These are phyloP conservation scores for Telmatherina bonti DNA, from an alignment of 2,797 vertebrate species.

Conservation along the genomic window DNA sequence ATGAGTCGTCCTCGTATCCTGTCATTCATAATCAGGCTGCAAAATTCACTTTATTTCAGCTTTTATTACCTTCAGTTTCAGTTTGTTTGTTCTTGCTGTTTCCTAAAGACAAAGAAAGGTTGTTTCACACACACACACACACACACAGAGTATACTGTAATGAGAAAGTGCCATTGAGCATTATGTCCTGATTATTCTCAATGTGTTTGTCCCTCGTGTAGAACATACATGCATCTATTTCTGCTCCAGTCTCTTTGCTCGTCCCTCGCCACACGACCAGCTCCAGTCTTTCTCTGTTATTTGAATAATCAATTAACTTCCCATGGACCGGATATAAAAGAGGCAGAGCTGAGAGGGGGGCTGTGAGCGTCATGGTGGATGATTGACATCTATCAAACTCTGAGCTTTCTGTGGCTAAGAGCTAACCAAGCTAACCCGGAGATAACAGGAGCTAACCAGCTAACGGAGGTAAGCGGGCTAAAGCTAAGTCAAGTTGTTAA, in stretches of 20 bases:
- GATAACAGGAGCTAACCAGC: too few species aligned
- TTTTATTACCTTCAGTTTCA: neutral
- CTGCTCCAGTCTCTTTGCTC: neutral
- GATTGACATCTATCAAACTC: too few species aligned
- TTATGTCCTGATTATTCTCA: neutral
- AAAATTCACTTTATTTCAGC: neutral
- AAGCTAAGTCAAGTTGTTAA: too few species aligned
- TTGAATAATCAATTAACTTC: neutral
- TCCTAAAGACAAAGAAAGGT: neutral
- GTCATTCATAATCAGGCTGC: neutral
- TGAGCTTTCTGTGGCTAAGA: too few species aligned
- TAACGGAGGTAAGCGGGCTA: too few species aligned
- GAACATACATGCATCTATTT: neutral
- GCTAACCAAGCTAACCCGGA: too few species aligned
- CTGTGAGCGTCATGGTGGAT: too few species aligned
- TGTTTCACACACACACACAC: too few species aligned
- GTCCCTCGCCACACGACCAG: neutral
- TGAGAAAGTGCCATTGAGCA: neutral
- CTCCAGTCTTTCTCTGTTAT: neutral
- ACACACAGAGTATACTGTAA: neutral
- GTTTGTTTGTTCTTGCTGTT: neutral
- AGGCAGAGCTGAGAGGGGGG: too few species aligned
- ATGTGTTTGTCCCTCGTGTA: neutral
- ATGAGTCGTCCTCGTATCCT: neutral
- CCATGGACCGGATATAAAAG: too few species aligned